These are phyloP conservation scores for Macrochelys suwanniensis DNA, from an alignment of 2,797 vertebrate genomes.

Conservation along the genomic window DNA sequence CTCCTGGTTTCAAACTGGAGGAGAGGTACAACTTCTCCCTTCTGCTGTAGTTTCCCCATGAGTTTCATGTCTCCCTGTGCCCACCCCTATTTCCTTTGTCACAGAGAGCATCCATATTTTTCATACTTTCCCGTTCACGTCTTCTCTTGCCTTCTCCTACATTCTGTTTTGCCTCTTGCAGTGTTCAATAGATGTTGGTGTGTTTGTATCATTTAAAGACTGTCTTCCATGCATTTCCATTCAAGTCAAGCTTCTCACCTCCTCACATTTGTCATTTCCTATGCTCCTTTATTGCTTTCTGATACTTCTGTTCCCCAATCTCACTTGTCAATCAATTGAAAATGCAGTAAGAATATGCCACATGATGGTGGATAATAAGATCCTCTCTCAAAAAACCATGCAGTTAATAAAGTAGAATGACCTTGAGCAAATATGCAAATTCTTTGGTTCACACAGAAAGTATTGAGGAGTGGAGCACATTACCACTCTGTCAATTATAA, in stretches of 20 bases:
- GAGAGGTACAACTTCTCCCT: background rate
- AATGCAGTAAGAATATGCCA: background rate
- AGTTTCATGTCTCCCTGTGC: background rate
- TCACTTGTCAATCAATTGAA: background rate
- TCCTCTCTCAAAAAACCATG: background rate
- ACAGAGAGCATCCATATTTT: background rate
- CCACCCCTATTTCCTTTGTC: background rate
- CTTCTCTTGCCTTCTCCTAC: background rate
- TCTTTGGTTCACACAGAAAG: background rate
- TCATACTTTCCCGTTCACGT: background rate
- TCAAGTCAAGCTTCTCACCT: background rate
- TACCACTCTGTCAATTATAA: background rate
- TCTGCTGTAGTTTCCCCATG: rapidly evolving
- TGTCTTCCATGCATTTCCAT: background rate
- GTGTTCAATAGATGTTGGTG: background rate
- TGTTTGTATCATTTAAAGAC: background rate
- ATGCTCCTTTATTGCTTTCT: background rate
- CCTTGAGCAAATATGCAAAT: background rate
- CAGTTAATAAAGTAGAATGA: background rate
- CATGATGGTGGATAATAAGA: background rate
- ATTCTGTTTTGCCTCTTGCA: background rate
- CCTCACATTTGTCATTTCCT: background rate
- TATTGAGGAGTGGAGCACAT: rapidly evolving
- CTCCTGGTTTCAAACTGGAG: background rate
- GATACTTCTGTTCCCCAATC: background rate